phyloP scores from a whole-genome alignment of 1,140 invertebrate genomes.

The Lethrus apterus region DNA sequence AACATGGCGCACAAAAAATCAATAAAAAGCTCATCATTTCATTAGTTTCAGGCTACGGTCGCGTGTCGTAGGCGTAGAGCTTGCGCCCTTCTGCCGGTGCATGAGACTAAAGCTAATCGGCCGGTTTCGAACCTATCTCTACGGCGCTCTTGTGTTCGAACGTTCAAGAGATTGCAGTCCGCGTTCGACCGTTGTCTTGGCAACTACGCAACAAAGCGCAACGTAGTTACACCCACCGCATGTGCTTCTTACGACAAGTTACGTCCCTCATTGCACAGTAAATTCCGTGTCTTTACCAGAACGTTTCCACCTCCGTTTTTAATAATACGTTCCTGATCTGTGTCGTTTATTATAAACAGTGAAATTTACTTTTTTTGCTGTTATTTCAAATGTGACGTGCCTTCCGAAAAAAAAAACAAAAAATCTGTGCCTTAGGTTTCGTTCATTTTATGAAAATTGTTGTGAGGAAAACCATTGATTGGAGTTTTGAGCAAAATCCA shows the following conservation, averaged over 20 bases:
- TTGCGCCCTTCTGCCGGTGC: conserved; percentile 24
- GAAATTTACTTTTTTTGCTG: too few species aligned
- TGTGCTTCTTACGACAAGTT: conserved; percentile 13
- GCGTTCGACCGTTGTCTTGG: conserved; percentile 34
- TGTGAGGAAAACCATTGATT: too few species aligned
- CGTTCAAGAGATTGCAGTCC: conserved; percentile 27
- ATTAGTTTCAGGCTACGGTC: conserved; percentile 27
- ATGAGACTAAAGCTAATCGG: conserved; percentile 24
- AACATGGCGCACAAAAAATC: too few species aligned
- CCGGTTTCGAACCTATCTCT: conserved; percentile 15
- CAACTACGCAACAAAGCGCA: conserved; percentile 30
- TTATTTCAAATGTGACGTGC: too few species aligned
- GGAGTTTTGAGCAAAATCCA: too few species aligned
- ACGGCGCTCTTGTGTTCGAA: conserved; percentile 18
- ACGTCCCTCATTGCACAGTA: conserved; percentile 7
- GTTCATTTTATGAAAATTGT: too few species aligned
- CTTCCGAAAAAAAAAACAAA: too few species aligned
- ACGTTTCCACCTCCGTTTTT: too few species aligned
- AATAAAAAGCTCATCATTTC: conserved; percentile 28
- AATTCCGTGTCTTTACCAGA: too few species aligned
- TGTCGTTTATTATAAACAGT: too few species aligned
- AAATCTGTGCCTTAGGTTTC: too few species aligned
- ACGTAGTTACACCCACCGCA: conserved; percentile 27
- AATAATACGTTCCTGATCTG: too few species aligned
- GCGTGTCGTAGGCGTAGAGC: conserved; percentile 34